Percentiles rank a stretch among this genome's conserved stretches.
These are phyloP conservation scores for Melanerpes aurifrons DNA, from an alignment of 2,113 vertebrate genomes.

Conservation along the genomic window DNA sequence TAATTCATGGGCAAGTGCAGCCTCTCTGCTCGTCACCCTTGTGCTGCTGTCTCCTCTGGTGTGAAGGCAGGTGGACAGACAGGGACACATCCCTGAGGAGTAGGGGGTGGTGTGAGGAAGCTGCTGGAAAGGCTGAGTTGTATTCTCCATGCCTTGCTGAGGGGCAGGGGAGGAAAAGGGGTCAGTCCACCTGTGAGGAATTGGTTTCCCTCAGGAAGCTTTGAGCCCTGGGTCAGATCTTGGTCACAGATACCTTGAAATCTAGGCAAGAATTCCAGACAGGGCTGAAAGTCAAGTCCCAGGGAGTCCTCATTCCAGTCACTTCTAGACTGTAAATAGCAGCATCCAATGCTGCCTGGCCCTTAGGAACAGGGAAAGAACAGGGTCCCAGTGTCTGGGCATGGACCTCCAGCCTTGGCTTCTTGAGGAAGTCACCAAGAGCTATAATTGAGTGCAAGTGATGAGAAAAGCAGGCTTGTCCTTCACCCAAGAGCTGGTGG, in stretches of 20 bases:
- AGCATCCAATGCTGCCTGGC: fast-evolving
- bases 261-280: neutral
- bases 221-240: neutral
- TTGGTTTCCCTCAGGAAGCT: neutral
- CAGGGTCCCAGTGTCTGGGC: fast-evolving
- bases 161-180: neutral
- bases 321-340: neutral
- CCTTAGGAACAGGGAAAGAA: neutral
- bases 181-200: fast-evolving
- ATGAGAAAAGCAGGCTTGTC: neutral
- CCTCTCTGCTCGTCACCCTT: neutral
- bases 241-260: neutral
- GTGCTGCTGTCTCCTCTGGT: neutral
- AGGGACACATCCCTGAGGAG: neutral
- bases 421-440: neutral
- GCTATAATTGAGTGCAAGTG: fast-evolving
- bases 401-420: neutral
- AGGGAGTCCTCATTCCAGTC: neutral
- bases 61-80: constrained; percentile 31
- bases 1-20: neutral
- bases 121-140: neutral
- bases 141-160: fast-evolving
- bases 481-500: neutral
- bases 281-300: fast-evolving
- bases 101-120: neutral